Percentiles rank a stretch among this genome's conserved stretches.
These are phyloP conservation scores for Polyergus mexicanus DNA, from an alignment of 1,140 invertebrate species.

Conservation along the genomic window DNA sequence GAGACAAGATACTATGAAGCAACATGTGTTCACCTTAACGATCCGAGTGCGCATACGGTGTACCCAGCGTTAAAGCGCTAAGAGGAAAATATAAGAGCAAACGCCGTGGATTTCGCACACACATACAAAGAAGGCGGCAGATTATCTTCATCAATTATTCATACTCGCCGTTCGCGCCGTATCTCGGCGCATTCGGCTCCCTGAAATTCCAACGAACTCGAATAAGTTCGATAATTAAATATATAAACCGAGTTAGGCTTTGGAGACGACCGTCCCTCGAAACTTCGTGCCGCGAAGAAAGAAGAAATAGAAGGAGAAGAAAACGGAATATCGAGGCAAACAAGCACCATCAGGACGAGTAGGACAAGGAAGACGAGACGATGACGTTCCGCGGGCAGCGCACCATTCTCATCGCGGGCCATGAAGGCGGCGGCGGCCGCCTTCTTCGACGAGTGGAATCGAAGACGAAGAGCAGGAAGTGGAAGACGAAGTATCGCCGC, in stretches of 20 bases:
- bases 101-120: neutral
- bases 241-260: slow-evolving; percentile 38
- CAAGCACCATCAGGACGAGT: neutral
- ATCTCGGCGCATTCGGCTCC: slow-evolving; percentile 21
- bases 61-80: neutral
- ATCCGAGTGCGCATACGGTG: neutral
- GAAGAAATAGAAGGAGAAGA: neutral
- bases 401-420: slow-evolving; percentile 37
- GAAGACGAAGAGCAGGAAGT: slow-evolving; percentile 63
- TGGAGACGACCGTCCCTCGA: neutral
- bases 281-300: neutral
- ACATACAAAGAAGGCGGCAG: neutral
- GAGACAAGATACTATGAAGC: slow-evolving; percentile 8
- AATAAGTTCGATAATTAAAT: slow-evolving; percentile 59
- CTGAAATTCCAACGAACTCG: slow-evolving; percentile 25
- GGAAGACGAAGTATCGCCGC: slow-evolving; percentile 56
- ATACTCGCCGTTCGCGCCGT: neutral
- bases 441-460: slow-evolving; percentile 39
- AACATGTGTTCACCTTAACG: slow-evolving; percentile 38
- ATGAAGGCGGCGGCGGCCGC: slow-evolving; percentile 47
- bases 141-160: slow-evolving; percentile 62
- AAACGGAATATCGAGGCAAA: slow-evolving; percentile 29
- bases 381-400: slow-evolving; percentile 35
- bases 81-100: slow-evolving; percentile 32
- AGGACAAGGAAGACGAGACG: slow-evolving; percentile 36